phyloP scores from a whole-genome alignment of 2,888 invertebrate species.

The Macrostomum cliftonense region DNA sequence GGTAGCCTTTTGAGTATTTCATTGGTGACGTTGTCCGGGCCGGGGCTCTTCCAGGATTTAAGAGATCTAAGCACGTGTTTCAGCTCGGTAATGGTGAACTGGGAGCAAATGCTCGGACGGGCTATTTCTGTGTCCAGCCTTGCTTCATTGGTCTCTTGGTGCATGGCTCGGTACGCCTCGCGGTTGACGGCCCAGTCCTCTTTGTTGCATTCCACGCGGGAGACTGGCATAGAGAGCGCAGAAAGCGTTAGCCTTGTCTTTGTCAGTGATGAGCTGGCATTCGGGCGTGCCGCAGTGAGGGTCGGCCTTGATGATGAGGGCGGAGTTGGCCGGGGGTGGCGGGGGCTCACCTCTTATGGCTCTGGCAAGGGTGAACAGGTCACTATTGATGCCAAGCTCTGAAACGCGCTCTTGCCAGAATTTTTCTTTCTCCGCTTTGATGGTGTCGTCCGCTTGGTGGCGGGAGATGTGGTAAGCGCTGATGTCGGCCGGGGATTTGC shows the following conservation, averaged over 20 bases:
- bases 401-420: no score
- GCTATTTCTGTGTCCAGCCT: not conserved
- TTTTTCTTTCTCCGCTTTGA: no score
- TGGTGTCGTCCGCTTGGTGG: no score
- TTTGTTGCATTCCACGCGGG: not conserved
- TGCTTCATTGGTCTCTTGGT: not conserved
- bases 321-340: no score
- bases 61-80: not conserved
- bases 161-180: not conserved
- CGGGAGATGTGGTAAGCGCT: no score
- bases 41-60: constrained; percentile 1
- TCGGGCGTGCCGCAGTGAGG: not conserved
- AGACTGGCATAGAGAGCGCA: not conserved
- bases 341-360: no score
- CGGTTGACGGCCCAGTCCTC: not conserved
- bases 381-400: no score
- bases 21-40: not conserved
- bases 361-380: no score
- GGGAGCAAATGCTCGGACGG: not conserved
- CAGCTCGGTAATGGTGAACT: not conserved
- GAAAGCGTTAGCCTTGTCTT: not conserved
- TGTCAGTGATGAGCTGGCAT: not conserved
- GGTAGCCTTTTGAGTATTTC: not conserved
- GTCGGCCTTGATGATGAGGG: no score
- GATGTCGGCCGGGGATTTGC: no score